Conservation (phyloP, 2,888 invertebrate genomes). For the Celastrina argiolus region DNA sequence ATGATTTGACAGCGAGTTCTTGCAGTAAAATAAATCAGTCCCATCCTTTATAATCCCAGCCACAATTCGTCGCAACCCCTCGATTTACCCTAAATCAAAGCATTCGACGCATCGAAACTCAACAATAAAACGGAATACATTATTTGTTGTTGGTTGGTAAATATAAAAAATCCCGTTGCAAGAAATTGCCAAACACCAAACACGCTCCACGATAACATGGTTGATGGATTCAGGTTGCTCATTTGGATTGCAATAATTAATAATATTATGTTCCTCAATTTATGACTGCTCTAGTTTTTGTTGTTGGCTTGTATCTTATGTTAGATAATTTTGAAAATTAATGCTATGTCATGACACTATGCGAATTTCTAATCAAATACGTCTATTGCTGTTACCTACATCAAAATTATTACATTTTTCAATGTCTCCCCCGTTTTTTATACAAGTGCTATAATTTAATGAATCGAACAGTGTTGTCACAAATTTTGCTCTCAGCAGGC, state of each 20-base stretch:
- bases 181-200: slow-evolving; percentile 1
- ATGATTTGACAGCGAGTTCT: slow-evolving; percentile 58
- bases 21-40: slow-evolving; percentile 63
- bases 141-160: slow-evolving; percentile 76
- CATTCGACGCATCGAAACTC: slow-evolving; percentile 62
- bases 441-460: slow-evolving; percentile 72
- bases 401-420: background rate
- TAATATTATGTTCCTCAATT: too few species aligned
- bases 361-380: too few species aligned
- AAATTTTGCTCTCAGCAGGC: slow-evolving; percentile 17
- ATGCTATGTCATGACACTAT: too few species aligned
- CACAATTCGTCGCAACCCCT: slow-evolving; percentile 69
- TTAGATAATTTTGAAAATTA: too few species aligned
- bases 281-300: too few species aligned
- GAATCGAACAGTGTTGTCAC: slow-evolving; percentile 35
- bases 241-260: background rate
- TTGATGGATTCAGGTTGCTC: background rate
- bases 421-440: background rate
- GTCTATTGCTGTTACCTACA: background rate
- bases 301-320: too few species aligned
- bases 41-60: slow-evolving; percentile 63
- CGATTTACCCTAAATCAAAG: slow-evolving; percentile 69
- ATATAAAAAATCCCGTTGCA: slow-evolving; percentile 66
- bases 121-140: slow-evolving; percentile 73
- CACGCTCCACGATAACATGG: background rate